These are phyloP conservation scores for Poecilobothrus nobilitatus DNA, from an alignment of 2,888 invertebrate genomes.

Conservation along the genomic window DNA sequence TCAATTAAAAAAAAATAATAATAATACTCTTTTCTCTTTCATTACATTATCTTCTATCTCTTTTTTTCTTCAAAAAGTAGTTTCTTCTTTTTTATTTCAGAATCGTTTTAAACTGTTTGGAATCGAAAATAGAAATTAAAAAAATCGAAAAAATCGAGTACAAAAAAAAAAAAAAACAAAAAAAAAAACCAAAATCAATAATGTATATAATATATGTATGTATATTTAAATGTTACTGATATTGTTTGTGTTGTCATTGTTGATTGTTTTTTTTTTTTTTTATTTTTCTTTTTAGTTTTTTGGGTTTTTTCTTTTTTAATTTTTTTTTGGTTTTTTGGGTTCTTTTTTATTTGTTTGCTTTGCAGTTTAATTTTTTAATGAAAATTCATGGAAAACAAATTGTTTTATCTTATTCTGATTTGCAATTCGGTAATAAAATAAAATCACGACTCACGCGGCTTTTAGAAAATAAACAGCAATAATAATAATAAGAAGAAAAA, in stretches of 20 bases:
- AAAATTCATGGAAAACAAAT: constrained; percentile 6
- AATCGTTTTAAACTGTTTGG: too few relatives aligned
- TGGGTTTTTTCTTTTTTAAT: neutral
- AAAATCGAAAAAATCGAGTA: too few relatives aligned
- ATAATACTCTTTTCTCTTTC: neutral
- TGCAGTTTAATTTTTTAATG: neutral
- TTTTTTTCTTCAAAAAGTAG: too few relatives aligned
- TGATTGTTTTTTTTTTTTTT: too few relatives aligned
- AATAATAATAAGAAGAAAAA: too few relatives aligned
- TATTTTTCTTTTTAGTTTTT: neutral
- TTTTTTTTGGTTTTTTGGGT: neutral
- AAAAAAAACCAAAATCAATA: too few relatives aligned
- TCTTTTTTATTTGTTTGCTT: neutral
- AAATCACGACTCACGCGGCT: constrained; percentile 4
- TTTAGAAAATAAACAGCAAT: neutral
- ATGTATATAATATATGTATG: too few relatives aligned
- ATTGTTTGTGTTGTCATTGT: too few relatives aligned
- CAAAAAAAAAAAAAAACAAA: too few relatives aligned
- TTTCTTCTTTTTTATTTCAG: neutral
- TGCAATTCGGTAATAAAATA: constrained; percentile 6
- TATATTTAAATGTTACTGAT: too few relatives aligned
- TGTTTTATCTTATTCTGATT: constrained; percentile 2
- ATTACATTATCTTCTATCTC: too few relatives aligned
- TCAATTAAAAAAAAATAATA: neutral
- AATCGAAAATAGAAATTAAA: too few relatives aligned